A percentile compares a stretch with the other conserved stretches of the same genome.
phyloP scores from a whole-genome alignment of 2,113 vertebrate species.

The Varanus komodoensis region DNA sequence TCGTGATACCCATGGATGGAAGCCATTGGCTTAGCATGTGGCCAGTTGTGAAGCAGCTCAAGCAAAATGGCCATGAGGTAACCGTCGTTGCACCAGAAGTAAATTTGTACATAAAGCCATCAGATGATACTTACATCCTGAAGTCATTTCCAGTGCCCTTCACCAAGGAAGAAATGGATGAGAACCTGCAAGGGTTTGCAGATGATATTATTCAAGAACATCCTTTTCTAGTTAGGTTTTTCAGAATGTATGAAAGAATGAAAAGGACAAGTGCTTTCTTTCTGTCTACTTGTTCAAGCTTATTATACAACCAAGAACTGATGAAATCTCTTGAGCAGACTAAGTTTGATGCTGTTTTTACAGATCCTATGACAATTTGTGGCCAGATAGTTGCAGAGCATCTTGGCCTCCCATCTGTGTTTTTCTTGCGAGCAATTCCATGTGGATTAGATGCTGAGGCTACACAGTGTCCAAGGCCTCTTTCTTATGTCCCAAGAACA shows the following conservation, averaged over 20 bases:
- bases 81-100: constrained; percentile 79
- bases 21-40: constrained; percentile 90
- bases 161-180: constrained; percentile 51
- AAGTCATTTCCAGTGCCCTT: constrained; percentile 78
- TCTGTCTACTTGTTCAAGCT: constrained; percentile 63
- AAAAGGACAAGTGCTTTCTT: constrained; percentile 42
- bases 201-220: neutral
- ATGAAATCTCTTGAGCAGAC: constrained; percentile 72
- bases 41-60: constrained; percentile 76
- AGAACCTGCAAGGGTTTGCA: fast-evolving
- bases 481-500: constrained; percentile 78
- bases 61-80: constrained; percentile 81
- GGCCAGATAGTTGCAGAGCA: constrained; percentile 81
- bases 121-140: constrained; percentile 61
- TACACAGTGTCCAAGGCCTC: constrained; percentile 81
- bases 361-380: constrained; percentile 87
- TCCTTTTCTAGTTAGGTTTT: constrained; percentile 69
- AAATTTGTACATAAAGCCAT: constrained; percentile 73
- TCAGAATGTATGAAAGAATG: neutral
- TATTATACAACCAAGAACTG: constrained; percentile 81
- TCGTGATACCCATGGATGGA: constrained; percentile 87
- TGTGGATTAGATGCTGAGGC: constrained; percentile 80
- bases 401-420: constrained; percentile 81
- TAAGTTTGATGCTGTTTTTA: constrained; percentile 80
- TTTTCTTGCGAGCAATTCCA: constrained; percentile 79